Percentiles rank a stretch among this genome's conserved stretches.
These are phyloP conservation scores for Alsophila aescularia DNA, from an alignment of 2,888 invertebrate genomes.

Conservation along the genomic window DNA sequence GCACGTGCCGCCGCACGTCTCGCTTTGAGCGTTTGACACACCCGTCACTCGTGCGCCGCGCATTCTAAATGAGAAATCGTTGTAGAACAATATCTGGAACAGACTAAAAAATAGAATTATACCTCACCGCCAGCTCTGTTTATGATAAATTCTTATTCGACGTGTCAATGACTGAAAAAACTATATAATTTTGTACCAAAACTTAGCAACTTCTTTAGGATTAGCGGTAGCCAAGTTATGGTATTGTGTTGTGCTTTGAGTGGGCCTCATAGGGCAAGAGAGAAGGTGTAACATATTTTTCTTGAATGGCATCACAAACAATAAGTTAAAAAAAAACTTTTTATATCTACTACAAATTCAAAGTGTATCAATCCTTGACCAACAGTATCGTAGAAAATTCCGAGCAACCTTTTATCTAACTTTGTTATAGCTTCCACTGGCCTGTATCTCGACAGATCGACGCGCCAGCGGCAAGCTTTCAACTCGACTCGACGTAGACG, in stretches of 20 bases:
- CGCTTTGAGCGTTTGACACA: constrained; percentile 34
- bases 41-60: constrained; percentile 30
- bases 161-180: too few species aligned
- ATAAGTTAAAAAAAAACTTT: too few species aligned
- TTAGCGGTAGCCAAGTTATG: too few species aligned
- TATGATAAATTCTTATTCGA: too few species aligned
- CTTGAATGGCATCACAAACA: too few species aligned
- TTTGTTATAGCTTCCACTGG: constrained; percentile 38
- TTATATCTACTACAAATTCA: too few species aligned
- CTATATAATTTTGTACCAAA: too few species aligned
- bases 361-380: not conserved
- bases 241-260: too few species aligned
- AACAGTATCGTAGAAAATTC: not conserved
- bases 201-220: too few species aligned
- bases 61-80: constrained; percentile 30
- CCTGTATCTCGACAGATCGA: constrained; percentile 28
- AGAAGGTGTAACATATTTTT: too few species aligned
- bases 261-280: too few species aligned
- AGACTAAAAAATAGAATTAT: not conserved
- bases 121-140: not conserved
- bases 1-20: constrained; percentile 39
- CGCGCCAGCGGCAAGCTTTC: constrained; percentile 34
- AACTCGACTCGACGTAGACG: constrained; percentile 47
- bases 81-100: not conserved
- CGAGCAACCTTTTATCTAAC: not conserved